Evolutionary conservation across 2,797 vertebrate species (phyloP), one percentile per base, ranked within the genome.

Genomic region (Heterohyrax brucei): DNA sequence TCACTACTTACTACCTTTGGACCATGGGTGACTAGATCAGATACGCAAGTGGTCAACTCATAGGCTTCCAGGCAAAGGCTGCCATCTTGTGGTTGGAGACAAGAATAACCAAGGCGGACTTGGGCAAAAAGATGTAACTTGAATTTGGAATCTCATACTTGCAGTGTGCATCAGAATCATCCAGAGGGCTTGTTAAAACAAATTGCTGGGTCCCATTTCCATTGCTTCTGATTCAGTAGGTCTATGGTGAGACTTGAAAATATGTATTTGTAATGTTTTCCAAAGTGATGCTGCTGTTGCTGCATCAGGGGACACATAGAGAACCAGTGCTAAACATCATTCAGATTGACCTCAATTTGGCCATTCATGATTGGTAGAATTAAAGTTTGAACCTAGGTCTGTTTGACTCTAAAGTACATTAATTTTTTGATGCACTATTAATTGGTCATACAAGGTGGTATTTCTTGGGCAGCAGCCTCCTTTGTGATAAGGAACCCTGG

Each of bases 31-130:
- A 53, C 33, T 76, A 86, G 86, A 93, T 21, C 76, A 93, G 30
- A 64, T 53, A 75, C 19, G 3, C 39, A 39, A 39, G 39, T 39
- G 72, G 44, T 61, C 89, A 93, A 93, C 66, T 86, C n/a, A 50
- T 24, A 81, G 68, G 87, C 94, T 61, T 48, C 87, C 78, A 96
- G 94, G 87, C 73, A 87, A 94, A 96, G 62, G 64, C 94, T 89
- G 97, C 97, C 97, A 96, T 92, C 96, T 97, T 95, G 97, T 97
- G 97, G 96, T 85, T 50, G 62, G 62, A 91, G 75, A 70, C 87
- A 53, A 85, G 76, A 95, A 95, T 93, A 93, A 87, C 73, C 68
- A 96, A 89, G 68, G 85, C 64, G 44, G 50, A 85, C 28, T 30
- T 82, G 10, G 16, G 70, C 53, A 48, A 80, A 93, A 56, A 59